Percentiles rank a stretch among this genome's conserved stretches.
These are phyloP conservation scores for Lutraria rhynchaena DNA, from an alignment of 1,140 invertebrate species.

Conservation along the genomic window DNA sequence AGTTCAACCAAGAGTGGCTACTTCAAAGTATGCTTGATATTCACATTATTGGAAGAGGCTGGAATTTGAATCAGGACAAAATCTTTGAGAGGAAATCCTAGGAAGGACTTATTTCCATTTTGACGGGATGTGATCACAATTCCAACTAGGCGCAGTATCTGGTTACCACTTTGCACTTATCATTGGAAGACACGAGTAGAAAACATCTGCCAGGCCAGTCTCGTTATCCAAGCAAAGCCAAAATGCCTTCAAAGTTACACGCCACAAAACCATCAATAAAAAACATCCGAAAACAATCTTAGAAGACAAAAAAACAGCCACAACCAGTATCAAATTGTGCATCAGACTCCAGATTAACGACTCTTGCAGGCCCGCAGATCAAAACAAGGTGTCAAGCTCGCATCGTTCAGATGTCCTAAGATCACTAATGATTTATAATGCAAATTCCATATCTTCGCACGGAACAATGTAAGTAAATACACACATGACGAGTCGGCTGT, in stretches of 20 bases:
- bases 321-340: constrained; percentile 37
- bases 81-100: too few relatives aligned
- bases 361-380: constrained; percentile 38
- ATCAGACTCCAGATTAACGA: constrained; percentile 14
- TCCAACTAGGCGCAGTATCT: not conserved
- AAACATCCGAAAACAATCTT: constrained; percentile 47
- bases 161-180: constrained; percentile 14
- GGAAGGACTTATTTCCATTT: too few relatives aligned
- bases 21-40: too few relatives aligned
- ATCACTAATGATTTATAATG: constrained; percentile 54
- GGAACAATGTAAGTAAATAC: constrained; percentile 45
- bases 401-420: constrained; percentile 25
- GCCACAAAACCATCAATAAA: constrained; percentile 42
- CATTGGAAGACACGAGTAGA: constrained; percentile 14
- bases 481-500: constrained; percentile 4
- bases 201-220: constrained; percentile 32
- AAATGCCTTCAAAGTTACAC: constrained; percentile 8
- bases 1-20: too few relatives aligned
- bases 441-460: constrained; percentile 18
- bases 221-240: constrained; percentile 33
- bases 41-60: too few relatives aligned
- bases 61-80: too few relatives aligned
- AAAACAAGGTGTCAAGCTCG: constrained; percentile 51
- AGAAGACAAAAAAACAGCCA: constrained; percentile 49
- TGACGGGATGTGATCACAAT: too few relatives aligned